These are phyloP conservation scores for Parasteatoda lunata DNA, from an alignment of 2,888 invertebrate genomes.

Conservation along the genomic window DNA sequence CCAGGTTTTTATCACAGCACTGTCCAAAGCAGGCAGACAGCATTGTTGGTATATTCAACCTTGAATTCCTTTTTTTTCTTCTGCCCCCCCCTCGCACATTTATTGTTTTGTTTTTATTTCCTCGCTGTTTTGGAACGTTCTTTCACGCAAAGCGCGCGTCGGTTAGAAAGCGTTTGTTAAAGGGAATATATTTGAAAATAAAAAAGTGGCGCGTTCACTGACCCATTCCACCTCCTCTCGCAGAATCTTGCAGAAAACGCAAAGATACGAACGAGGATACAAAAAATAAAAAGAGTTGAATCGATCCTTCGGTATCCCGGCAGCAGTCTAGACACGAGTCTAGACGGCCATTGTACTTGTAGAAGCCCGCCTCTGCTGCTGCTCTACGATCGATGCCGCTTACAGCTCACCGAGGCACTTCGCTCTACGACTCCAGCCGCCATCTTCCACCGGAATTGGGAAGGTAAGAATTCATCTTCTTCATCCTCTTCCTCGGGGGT, in stretches of 20 bases:
- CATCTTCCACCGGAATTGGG: constrained; percentile 4
- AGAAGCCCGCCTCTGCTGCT: constrained; percentile 10
- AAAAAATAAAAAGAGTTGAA: constrained; percentile 23
- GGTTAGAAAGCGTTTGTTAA: too few relatives aligned
- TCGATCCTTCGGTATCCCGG: constrained; percentile 21
- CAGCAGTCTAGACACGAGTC: constrained; percentile 38
- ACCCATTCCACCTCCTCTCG: constrained; percentile 21
- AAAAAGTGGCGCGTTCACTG: constrained; percentile 20
- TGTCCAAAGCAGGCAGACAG: too few relatives aligned
- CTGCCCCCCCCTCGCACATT: too few relatives aligned
- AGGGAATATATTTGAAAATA: too few relatives aligned
- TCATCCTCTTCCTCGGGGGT: neutral
- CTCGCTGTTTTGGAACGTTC: too few relatives aligned
- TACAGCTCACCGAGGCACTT: neutral
- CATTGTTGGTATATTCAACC: too few relatives aligned
- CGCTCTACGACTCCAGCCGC: constrained; percentile 16
- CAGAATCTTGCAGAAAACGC: constrained; percentile 24
- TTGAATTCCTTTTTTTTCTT: too few relatives aligned
- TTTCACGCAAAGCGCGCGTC: too few relatives aligned
- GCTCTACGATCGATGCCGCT: constrained; percentile 21
- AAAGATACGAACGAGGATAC: constrained; percentile 11
- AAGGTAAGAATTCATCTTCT: neutral
- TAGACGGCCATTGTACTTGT: constrained; percentile 48
- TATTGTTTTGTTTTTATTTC: too few relatives aligned
- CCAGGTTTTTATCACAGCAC: too few relatives aligned